Percentiles rank a stretch among this genome's conserved stretches.
phyloP scores from a whole-genome alignment of 2,888 invertebrate species.

The Dynastes hyllus region DNA sequence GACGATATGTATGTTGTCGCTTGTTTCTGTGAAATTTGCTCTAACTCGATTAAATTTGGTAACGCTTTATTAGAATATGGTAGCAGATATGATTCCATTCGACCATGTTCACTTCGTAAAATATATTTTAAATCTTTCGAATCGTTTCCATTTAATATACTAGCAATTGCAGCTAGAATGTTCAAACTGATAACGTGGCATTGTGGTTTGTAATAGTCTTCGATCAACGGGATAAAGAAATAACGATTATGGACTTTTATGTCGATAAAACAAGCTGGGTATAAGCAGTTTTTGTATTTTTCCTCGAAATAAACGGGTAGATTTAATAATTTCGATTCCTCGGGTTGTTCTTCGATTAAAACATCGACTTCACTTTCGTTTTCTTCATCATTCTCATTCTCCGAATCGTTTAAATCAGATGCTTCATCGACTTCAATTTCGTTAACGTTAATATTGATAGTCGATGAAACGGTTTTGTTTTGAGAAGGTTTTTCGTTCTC shows the following conservation, averaged over 20 bases:
- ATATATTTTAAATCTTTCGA: conserved; percentile 62
- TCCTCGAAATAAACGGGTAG: conserved; percentile 80
- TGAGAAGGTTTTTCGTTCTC: too few species aligned
- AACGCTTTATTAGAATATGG: conserved; percentile 57
- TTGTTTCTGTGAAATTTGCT: conserved; percentile 60
- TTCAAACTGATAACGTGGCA: conserved; percentile 76
- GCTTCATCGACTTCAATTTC: conserved; percentile 42
- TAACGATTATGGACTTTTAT: conserved; percentile 78
- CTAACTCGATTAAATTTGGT: conserved; percentile 67
- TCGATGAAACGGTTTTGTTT: too few species aligned
- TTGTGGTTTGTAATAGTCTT: conserved; percentile 75
- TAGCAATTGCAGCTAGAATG: conserved; percentile 77
- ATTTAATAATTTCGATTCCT: conserved; percentile 54
- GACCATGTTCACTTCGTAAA: conserved; percentile 60
- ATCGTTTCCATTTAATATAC: conserved; percentile 63
- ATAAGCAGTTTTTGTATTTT: conserved; percentile 75
- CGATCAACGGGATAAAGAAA: conserved; percentile 82
- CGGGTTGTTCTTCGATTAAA: conserved; percentile 51
- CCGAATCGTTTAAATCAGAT: conserved; percentile 49
- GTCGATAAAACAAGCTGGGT: conserved; percentile 81
- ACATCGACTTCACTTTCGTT: conserved; percentile 52
- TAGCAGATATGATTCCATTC: conserved; percentile 57
- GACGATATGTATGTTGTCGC: conserved; percentile 70
- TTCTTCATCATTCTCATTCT: conserved; percentile 59
- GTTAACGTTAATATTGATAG: conserved; percentile 45